Conservation (phyloP, 2,113 vertebrate species). For the Phainopepla nitens region DNA sequence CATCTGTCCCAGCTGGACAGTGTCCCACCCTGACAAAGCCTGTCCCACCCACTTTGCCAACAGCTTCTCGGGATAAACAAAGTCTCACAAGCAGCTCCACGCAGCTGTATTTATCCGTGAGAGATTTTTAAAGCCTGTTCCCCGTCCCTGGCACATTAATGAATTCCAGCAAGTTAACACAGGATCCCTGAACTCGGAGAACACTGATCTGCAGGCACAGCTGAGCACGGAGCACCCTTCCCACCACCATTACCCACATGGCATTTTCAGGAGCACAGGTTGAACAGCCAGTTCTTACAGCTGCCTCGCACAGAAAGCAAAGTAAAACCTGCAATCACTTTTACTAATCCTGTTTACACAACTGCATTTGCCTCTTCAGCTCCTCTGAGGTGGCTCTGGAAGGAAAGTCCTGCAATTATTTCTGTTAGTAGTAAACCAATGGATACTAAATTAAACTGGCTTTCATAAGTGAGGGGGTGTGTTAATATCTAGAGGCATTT, state of each 20-base stretch:
- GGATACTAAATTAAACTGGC: neutral
- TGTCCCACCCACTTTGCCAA: conserved; percentile 10
- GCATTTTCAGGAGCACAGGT: neutral
- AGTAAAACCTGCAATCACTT: neutral
- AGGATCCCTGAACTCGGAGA: neutral
- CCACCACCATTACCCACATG: neutral
- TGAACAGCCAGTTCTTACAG: neutral
- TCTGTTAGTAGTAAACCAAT: neutral
- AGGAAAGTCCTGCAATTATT: neutral
- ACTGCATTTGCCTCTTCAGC: neutral
- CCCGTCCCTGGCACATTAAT: neutral
- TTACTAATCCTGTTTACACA: neutral
- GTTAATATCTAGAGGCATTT: neutral
- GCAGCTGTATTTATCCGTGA: neutral
- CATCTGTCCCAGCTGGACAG: conserved; percentile 39
- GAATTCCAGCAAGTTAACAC: neutral
- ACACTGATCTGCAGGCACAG: neutral
- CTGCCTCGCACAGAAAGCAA: neutral
- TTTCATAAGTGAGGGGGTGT: neutral
- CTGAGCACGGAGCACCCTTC: neutral
- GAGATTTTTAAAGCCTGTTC: neutral
- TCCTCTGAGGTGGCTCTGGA: neutral
- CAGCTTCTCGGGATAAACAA: neutral
- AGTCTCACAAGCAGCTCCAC: neutral
- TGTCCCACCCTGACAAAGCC: conserved; percentile 12